Evolutionary conservation across 2,888 invertebrate species (phyloP), one percentile per base, ranked within the genome.

Genomic region (Caenorhabditis auriculariae): DNA sequence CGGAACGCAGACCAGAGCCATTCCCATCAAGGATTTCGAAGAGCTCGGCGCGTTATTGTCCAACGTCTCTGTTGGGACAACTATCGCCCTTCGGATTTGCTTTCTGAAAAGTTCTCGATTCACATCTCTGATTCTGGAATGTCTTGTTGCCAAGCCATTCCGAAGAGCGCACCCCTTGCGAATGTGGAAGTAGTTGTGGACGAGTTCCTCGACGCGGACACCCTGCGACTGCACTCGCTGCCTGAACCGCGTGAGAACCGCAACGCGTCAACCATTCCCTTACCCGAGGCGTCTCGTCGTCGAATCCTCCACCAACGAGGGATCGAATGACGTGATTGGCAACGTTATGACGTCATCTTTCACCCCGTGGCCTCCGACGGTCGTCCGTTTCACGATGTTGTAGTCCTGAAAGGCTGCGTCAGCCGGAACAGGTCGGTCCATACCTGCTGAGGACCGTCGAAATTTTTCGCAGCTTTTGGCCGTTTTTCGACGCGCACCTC

Each of bases 1-100:
- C n/a, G 68, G 68, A 48, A 64, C 54, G 39, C 68, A 68, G 4
- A 61, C 49, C 19, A 68, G 27, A 0, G 68, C 60, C 3, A 63
- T 51, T 17, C 67, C 67, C 4, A 63, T 57, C 9, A 53, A 2
- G 67, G 67, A 15, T 63, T 60, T 1, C 60, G 53, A 21, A 67
- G 44, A 1, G 60, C 60, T 29, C 67, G 60, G 19, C 63, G 60
- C 29, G 61, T 57, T 23, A 39, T 32, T 47, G 47, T 60, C 42
- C 60, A 6, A 39, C 27, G 35, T 24, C 21, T 43, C 9, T 7
- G 17, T 35, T 35, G 9, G 35, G 35, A 35, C 15, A 35, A 12
- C 15, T 35, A 35, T 9, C 9, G 9, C 15, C 15, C 9, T 9
- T 15, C 15, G 9, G 9, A 12, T 35, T 15, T 35, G 15, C 35